Percentiles rank a stretch among this genome's conserved stretches.
Evolutionary conservation across 53 echinoderm and acorn worm genomes (phyloP).

Genomic region (Luidia sarsii): DNA sequence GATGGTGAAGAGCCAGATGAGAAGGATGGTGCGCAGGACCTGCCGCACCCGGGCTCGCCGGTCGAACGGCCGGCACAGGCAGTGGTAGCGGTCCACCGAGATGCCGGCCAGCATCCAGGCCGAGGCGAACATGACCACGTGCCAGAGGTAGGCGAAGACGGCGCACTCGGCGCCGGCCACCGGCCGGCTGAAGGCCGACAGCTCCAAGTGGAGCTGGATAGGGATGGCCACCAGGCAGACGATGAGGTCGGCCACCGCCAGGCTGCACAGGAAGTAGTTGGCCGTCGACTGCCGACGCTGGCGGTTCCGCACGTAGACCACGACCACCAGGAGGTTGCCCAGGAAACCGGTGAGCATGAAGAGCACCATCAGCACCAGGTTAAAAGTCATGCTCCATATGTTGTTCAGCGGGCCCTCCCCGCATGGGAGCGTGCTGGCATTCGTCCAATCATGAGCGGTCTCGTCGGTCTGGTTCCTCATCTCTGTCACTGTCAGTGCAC

Average conservation of each 20-base stretch:
- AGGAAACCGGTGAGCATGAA: conserved; percentile 82
- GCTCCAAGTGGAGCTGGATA: conserved; percentile 80
- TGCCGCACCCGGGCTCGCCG: conserved; percentile 72
- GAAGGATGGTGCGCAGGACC: conserved; percentile 67
- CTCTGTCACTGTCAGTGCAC: no score
- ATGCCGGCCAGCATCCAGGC: conserved; percentile 98
- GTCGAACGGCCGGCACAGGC: conserved; percentile 85
- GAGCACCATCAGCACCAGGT: conserved; percentile 73
- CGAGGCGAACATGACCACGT: conserved; percentile 84
- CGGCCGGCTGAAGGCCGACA: conserved; percentile 59
- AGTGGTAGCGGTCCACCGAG: conserved; percentile 92
- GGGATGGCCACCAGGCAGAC: conserved; percentile 88
- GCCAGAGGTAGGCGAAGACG: conserved; percentile 84
- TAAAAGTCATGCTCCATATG: conserved; percentile 14
- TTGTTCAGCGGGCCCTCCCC: no score
- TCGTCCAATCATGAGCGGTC: not conserved
- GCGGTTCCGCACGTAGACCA: conserved; percentile 75
- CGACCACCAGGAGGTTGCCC: conserved; percentile 84
- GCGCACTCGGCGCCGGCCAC: conserved; percentile 77
- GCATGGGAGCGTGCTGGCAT: conserved; percentile 5
- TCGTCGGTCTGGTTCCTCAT: conserved; percentile 4
- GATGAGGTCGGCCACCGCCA: conserved; percentile 83
- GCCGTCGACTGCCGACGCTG: conserved; percentile 85
- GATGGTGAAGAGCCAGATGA: conserved; percentile 81
- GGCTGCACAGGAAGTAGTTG: conserved; percentile 93